Evolutionary conservation across 1,140 invertebrate genomes (phyloP), one percentile per base, ranked within the genome.

Genomic region (Neelides sp.): DNA sequence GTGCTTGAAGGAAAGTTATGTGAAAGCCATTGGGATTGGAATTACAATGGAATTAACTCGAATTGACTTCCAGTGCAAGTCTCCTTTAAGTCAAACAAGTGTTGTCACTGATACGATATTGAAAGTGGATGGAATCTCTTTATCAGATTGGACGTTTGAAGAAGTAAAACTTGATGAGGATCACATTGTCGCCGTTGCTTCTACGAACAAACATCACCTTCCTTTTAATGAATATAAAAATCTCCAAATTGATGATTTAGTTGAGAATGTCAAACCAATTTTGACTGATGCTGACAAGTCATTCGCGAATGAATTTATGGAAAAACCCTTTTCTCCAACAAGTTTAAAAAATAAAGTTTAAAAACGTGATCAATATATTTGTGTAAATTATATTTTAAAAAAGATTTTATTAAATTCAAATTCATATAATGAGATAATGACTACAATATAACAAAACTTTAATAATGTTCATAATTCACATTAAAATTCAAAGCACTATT

Each of bases 1-100:
- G 92, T 83, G 84, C 57, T 69, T 96, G n/a, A 96, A 97, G 71
- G 93, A 97, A 66, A 86, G 86, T 66, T 91, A 90, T 65, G 81
- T 91, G 0, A 97, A 96, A 72, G 89, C 90, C 50, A 72, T 82
- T 39, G 90, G 91, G 19, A 69, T 81, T 15, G 92, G 92, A 22
- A 79, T 97, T 35, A 80, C 78, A 1, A 72, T 84, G 57, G 77
- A 86, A 61, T 70, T 96, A 19, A 66, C 75, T 55, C 72, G 78
- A 54, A 75, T 95, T 20, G 77, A 76, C 66, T 96, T 95, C 68
- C 64, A 71, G 52, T 70, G 73, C 46, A 72, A 77, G 20, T 54
- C 68, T 46, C 59, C 63, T 19, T 63, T 72, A 70, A 48, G 35
- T 1, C 50, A 69, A 32, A 68, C 73, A 52, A 39, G 64, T 48